Conservation (phyloP, 2,888 invertebrate species). For the Deladenus siricidicola region DNA sequence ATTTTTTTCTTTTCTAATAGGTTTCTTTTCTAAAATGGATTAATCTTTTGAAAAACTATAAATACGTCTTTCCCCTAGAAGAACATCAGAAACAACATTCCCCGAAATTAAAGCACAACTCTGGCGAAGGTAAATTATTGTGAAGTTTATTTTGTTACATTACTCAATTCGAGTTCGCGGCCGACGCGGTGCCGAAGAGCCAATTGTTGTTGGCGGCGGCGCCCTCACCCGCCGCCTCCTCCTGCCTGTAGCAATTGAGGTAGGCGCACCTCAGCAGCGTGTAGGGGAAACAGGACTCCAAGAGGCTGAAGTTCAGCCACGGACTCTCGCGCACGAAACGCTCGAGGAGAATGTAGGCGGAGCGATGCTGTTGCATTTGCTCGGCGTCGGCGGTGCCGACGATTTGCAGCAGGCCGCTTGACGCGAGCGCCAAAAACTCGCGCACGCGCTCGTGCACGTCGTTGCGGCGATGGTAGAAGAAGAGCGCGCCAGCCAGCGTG, state of each 20-base stretch:
- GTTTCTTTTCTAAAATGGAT: too few species aligned
- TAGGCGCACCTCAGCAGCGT: conserved; percentile 94
- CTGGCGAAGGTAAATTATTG: too few species aligned
- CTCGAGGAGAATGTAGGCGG: conserved; percentile 88
- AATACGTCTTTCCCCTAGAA: too few species aligned
- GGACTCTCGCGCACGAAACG: conserved; percentile 94
- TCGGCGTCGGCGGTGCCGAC: conserved; percentile 58
- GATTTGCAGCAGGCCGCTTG: conserved; percentile 82
- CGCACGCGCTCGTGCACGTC: conserved; percentile 97
- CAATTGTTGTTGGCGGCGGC: too few species aligned
- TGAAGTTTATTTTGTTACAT: too few species aligned
- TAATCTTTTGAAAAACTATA: too few species aligned
- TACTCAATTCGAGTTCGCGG: too few species aligned
- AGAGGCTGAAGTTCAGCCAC: conserved; percentile 91
- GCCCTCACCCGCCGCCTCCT: too few species aligned
- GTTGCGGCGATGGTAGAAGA: conserved; percentile 86
- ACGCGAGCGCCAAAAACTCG: conserved; percentile 79
- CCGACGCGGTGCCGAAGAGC: too few species aligned
- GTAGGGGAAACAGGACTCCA: conserved; percentile 98
- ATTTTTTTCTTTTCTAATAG: too few species aligned
- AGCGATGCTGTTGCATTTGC: conserved; percentile 83
- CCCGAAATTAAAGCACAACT: too few species aligned
- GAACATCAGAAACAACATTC: too few species aligned
- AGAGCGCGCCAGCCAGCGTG: conserved; percentile 88
- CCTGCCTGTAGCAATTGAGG: conserved; percentile 59